Base-by-base conservation (phyloP, 2,888 invertebrate genomes). In the Zele albiditarsus region DNA sequence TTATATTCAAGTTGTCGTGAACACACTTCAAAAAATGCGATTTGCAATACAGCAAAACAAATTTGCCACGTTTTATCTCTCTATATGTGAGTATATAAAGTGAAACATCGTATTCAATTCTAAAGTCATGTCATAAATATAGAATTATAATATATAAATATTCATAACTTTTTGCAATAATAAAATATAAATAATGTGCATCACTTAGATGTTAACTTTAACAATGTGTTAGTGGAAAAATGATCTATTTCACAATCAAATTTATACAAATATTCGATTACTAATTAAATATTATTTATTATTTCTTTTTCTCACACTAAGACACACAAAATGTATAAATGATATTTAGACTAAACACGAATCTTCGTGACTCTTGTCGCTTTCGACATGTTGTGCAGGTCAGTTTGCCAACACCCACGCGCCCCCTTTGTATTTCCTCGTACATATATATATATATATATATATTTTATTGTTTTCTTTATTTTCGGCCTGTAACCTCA, bases 401-500 rank as follows among this genome's bases (percentile, higher is more conserved):
- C 84, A 83, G 83, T 53, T 81, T 79, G 74, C 67, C 69, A 63
- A 80, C 81, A 82, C 81, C 81, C 81, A 84, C 83, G 81, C 80
- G 73, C 71, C 27, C 65, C 58, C 73, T 75, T 77, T 72, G 73
- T 81, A 80, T 83, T 82, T 80, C 77, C 77, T 75, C 79, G 38
- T 46, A 73, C 38, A 66, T 71, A 46, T 53, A 65, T 28, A 14
- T 42, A 20, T 20, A 20, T 20, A 53, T 8, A 20, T 53, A 53
- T 53, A 53, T 53, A 53, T 79, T 80, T 81, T 80, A 82, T 78
- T 78, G 78, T 4, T 53, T 6, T 53, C 20, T 53, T n/a, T 53
- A 53, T 20, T 80, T 76, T 74, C 83, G 81, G 83, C 83, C 84
- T 86, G 85, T 83, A 82, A 82, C 82, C 80, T 80, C 75, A 84